Evolutionary conservation across 2,888 invertebrate species (phyloP).

Genomic region (Dione vanillae): DNA sequence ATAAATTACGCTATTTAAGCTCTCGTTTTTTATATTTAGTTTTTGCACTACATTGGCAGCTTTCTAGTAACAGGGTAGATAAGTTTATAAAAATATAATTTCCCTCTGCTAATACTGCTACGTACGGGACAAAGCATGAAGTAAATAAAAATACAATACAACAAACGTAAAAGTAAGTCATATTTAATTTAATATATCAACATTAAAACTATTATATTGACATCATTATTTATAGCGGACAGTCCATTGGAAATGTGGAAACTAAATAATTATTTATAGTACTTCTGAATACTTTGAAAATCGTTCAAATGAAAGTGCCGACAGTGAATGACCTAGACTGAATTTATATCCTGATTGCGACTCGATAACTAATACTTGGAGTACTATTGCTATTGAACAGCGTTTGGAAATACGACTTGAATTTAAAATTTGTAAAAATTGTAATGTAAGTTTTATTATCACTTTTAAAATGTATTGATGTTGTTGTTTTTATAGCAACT

Average conservation of each 20-base stretch:
- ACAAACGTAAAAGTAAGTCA: no score
- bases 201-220: no score
- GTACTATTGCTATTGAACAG: conserved; percentile 27
- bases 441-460: neutral
- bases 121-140: no score
- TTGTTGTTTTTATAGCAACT: no score
- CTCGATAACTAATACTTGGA: conserved; percentile 25
- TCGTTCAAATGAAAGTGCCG: conserved; percentile 28
- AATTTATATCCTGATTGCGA: conserved; percentile 31
- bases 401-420: no score
- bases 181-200: no score
- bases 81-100: no score
- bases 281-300: conserved; percentile 24
- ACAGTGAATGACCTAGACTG: conserved; percentile 35
- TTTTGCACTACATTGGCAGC: neutral
- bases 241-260: conserved; percentile 24
- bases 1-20: conserved; percentile 10
- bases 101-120: no score
- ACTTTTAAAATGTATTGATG: neutral
- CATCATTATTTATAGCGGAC: conserved; percentile 7
- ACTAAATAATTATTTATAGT: conserved; percentile 24
- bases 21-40: neutral
- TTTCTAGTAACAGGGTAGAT: neutral
- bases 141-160: no score
- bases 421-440: no score